Percentiles rank a stretch among this genome's conserved stretches.
These are phyloP conservation scores for Umimayanthus kanabou DNA, from an alignment of 92 coral and sea anemone species.

Conservation along the genomic window DNA sequence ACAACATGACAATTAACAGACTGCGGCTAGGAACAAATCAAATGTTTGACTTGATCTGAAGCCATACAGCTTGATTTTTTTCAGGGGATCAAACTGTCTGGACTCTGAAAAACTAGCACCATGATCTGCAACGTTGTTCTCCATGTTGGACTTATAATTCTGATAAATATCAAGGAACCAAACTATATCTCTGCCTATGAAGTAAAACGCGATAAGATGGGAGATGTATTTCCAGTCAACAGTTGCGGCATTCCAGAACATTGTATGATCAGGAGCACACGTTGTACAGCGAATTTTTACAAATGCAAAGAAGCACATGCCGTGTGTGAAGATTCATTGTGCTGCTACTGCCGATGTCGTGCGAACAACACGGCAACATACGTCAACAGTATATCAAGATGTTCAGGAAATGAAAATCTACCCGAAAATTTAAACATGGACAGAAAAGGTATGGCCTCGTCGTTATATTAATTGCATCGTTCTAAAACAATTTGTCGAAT, in stretches of 20 bases:
- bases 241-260: neutral
- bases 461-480: neutral
- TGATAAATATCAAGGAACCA: neutral
- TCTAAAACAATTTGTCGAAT: neutral
- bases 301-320: neutral
- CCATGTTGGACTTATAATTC: neutral
- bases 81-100: neutral
- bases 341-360: neutral
- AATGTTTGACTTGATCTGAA: neutral
- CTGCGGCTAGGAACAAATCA: neutral
- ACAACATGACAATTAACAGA: too few relatives aligned
- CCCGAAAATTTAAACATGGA: neutral
- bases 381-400: neutral
- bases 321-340: neutral
- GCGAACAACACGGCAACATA: neutral
- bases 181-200: neutral
- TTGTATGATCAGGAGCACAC: neutral
- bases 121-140: neutral
- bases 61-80: neutral
- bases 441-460: neutral
- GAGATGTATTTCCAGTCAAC: slow-evolving; percentile 7
- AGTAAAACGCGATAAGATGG: neutral
- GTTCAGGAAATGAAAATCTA: neutral
- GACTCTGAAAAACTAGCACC: neutral
- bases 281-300: neutral